Base-by-base conservation (phyloP, 2,888 invertebrate species). In the Drosophila mercatorum region DNA sequence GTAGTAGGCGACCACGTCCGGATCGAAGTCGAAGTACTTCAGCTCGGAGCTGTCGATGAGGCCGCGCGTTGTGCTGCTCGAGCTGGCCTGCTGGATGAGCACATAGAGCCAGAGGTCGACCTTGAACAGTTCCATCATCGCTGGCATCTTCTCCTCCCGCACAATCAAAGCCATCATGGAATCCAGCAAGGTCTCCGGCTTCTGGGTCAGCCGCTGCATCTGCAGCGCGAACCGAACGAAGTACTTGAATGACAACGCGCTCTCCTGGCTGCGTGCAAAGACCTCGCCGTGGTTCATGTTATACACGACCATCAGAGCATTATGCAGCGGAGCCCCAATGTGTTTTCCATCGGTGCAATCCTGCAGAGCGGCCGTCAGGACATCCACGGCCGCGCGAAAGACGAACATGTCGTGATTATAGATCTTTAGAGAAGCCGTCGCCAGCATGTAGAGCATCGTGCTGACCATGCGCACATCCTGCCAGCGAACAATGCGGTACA, bases 21-120 rank as follows among this genome's bases (percentile, higher is more conserved):
- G 43, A 11, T 81, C 71, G 5, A 91, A 74, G 28, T 89, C 78
- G 49, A 81, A 91, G 46, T 88, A 76, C 5, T 83, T 80, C 2
- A 91, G 14, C 8, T 91, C 86, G 46, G 71, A 72, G 43, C 31
- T n/a, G 4, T 52, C 67, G 41, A 75, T 10, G 1, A 71, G 53
- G 7, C 47, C 28, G 0, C 31, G 43, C 0, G 57, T 41, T 2
- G 8, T 1, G 2, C 1, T 8, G 31, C 17, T 7, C 17, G 10
- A 46, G 7, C 36, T 52, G 0, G 51, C 17, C 10, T 67, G 26
- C 7, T 68, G 68, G 8, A 88, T 55, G 5, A 91, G 72, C 7
- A 91, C 43, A 53, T 88, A 69, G 8, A 92, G 73, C 58, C 91
- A 87, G 7, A 92, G 66, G 70, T 91, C 91, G 22, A 92, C 74